These are phyloP conservation scores for Chironomus striatipennis DNA, from an alignment of 1,140 invertebrate species.

Conservation along the genomic window DNA sequence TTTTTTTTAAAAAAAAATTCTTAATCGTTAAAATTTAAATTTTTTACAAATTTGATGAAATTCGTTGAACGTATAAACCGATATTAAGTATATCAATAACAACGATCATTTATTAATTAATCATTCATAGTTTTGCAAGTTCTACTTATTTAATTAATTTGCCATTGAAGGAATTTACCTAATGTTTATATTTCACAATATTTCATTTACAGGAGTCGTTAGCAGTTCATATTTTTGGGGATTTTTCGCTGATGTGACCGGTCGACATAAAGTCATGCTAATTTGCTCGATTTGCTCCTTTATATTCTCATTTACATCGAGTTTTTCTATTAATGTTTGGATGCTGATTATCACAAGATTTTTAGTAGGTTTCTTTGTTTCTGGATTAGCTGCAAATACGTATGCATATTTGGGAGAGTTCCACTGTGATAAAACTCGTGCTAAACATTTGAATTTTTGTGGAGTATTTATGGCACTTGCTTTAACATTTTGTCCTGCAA, in stretches of 20 bases:
- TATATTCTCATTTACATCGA: constrained; percentile 47
- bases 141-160: constrained; percentile 22
- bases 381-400: neutral
- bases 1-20: too few species aligned
- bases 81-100: too few species aligned
- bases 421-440: neutral
- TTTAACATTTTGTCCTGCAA: neutral
- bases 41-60: too few species aligned
- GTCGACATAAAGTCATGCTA: constrained; percentile 64
- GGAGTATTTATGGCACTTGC: constrained; percentile 10
- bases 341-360: constrained; percentile 64
- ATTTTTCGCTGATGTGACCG: constrained; percentile 65
- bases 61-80: too few species aligned
- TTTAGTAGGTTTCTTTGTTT: constrained; percentile 56
- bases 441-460: neutral
- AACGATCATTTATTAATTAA: too few species aligned
- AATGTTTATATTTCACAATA: neutral
- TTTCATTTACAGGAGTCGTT: constrained; percentile 58
- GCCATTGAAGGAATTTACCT: too few species aligned
- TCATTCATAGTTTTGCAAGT: too few species aligned
- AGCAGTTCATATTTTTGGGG: constrained; percentile 73
- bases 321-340: constrained; percentile 46
- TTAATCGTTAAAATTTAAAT: too few species aligned
- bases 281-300: constrained; percentile 56
- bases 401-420: constrained; percentile 3